Base-by-base conservation (phyloP, 1,140 invertebrate genomes). In the Aphelinus atriplicis region DNA sequence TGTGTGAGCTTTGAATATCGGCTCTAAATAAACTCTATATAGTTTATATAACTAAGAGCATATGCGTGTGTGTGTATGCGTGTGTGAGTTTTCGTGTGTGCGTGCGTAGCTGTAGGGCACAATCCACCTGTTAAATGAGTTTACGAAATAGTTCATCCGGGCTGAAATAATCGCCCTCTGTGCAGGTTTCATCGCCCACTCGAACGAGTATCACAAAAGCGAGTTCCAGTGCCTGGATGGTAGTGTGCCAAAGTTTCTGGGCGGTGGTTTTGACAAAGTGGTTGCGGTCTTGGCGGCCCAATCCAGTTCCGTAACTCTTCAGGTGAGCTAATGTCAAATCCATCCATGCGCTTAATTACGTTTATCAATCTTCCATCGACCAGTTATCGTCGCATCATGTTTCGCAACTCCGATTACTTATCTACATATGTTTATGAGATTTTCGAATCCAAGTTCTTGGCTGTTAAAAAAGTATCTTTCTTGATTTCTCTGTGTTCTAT, bases 281-380 rank as follows among this genome's bases (percentile, higher is more conserved):
- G 84, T 90, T 9, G 90, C 90, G 1, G 85, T 91, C 1, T 86
- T 91, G 42, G 90, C 90, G 0, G 90, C 87, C 0, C 90, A 90
- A 69, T 88, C 88, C 3, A 90, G 89, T 48, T 88, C 90, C 2
- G 89, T 91, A 3, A 90, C 90, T 5, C 87, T 91, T 51, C 90
- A 91, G 85, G 89, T 89, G 75, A 60, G 51, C 2, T 58, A 62
- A 6, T 53, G 51, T 9, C 9, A 6, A 9, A 4, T 6, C 51
- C 51, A 53, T 9, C 9, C 51, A 9, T 6, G 51, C 51, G 51
- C 51, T 53, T 0, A 42, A 56, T 48, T 73, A 45, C 9, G 43
- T 56, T 56, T 63, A 10, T 66, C 45, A 10, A 56, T 58, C 26
- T 26, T 26, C 26, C 26, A 26, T 26, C 26, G 0, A 26, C 26